Conservation (phyloP, 2,797 vertebrate species). For the Poeciliopsis presidionis region DNA sequence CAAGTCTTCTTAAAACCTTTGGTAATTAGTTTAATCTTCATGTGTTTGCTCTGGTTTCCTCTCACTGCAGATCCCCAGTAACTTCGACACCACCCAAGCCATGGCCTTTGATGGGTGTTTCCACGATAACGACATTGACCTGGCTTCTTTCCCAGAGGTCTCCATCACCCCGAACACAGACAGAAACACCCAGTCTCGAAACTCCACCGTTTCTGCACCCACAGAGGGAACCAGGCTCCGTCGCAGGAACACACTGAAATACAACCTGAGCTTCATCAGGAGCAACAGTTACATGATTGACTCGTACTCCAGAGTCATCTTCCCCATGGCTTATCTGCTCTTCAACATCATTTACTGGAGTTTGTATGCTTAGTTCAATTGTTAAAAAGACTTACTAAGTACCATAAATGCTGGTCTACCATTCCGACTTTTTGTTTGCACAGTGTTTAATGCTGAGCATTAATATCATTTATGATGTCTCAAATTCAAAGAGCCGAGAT, state of each 20-base stretch:
- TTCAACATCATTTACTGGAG: conserved; percentile 95
- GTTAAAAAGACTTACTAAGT: background rate
- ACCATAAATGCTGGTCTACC: background rate
- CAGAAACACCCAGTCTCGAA: conserved; percentile 70
- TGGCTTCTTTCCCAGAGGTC: conserved; percentile 77
- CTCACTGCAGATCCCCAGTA: conserved; percentile 80
- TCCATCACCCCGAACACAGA: conserved; percentile 81
- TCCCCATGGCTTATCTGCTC: conserved; percentile 88
- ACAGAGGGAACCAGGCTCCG: conserved; percentile 77
- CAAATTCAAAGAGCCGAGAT: background rate
- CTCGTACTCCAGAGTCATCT: conserved; percentile 90
- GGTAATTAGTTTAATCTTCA: conserved; percentile 1
- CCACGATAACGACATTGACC: conserved; percentile 84
- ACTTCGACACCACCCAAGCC: conserved; percentile 83
- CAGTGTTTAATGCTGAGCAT: conserved; percentile 18
- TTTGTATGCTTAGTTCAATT: conserved; percentile 78
- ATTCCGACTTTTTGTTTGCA: conserved; percentile 28
- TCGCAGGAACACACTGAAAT: conserved; percentile 80
- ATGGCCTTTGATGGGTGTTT: conserved; percentile 92
- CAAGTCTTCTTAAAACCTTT: conserved; percentile 11
- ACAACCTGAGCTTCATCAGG: conserved; percentile 84
- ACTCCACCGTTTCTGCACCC: conserved; percentile 64
- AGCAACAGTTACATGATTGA: conserved; percentile 92
- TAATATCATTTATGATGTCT: conserved; percentile 11
- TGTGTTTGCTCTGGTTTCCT: conserved; percentile 28